Conservation (phyloP, 1,140 invertebrate genomes). For the Drosophila ohnishii region DNA sequence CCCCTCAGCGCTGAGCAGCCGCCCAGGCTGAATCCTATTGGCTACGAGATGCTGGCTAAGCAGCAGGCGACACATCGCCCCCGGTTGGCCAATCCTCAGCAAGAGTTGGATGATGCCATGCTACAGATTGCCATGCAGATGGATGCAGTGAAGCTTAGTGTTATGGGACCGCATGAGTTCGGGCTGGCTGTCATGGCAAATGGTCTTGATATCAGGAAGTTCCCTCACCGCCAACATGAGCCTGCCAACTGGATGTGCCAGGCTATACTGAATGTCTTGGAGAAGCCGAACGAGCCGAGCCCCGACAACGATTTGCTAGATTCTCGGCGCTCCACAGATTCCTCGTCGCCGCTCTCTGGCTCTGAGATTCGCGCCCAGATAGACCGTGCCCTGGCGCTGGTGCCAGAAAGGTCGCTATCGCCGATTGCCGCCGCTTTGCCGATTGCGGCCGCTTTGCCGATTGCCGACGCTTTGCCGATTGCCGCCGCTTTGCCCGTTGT, state of each 20-base stretch:
- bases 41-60: conserved; percentile 2
- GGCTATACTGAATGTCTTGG: background rate
- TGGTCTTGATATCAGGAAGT: no score
- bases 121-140: background rate
- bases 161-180: background rate
- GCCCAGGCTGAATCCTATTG: conserved; percentile 1
- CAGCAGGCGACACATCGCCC: background rate
- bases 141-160: background rate
- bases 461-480: no score
- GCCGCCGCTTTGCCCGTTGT: no score
- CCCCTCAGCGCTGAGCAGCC: background rate
- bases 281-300: background rate
- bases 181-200: background rate
- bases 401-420: no score
- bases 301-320: background rate
- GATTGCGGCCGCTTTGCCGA: no score
- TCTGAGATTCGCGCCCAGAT: background rate
- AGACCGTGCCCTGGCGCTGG: background rate
- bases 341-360: background rate
- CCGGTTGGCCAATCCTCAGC: background rate
- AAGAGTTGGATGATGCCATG: no score
- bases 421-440: background rate
- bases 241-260: background rate
- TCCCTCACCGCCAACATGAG: background rate
- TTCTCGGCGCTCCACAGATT: no score